phyloP scores from a whole-genome alignment of 2,113 vertebrate genomes.

The Trochalopteron elliotii region DNA sequence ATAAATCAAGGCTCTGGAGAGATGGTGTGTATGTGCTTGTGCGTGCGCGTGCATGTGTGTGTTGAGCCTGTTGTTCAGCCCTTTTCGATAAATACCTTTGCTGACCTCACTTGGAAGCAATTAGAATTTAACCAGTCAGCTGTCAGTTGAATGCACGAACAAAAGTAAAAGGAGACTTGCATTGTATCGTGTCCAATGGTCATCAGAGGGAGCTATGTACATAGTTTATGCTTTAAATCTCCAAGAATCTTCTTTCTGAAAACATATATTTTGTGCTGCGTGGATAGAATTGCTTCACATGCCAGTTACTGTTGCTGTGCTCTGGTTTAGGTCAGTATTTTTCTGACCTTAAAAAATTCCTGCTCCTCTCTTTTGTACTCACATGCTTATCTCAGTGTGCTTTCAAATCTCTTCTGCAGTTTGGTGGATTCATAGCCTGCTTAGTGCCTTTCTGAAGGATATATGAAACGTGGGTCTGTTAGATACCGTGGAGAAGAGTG shows the following conservation, averaged over 20 bases:
- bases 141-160: conserved; percentile 85
- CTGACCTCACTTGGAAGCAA: conserved; percentile 99
- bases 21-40: conserved; percentile 64
- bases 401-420: not conserved
- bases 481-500: not conserved
- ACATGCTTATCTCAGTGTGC: not conserved
- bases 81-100: conserved; percentile 94
- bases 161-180: conserved; percentile 80
- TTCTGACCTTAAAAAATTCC: not conserved
- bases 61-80: conserved; percentile 86
- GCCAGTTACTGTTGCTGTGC: not conserved
- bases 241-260: conserved; percentile 63
- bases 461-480: not conserved
- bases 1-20: conserved; percentile 84
- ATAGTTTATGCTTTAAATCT: conserved; percentile 71
- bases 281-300: not conserved
- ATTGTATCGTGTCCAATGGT: conserved; percentile 81
- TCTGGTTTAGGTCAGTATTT: conserved; percentile 17
- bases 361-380: not conserved
- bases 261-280: conserved; percentile 17
- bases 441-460: not conserved
- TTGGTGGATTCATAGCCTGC: not conserved
- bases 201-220: conserved; percentile 93
- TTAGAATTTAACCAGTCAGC: conserved; percentile 97
- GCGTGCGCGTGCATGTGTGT: conserved; percentile 70